A percentile compares a stretch with the other conserved stretches of the same genome.
Conservation (phyloP, 2,113 vertebrate genomes). For the Petroica traversi region DNA sequence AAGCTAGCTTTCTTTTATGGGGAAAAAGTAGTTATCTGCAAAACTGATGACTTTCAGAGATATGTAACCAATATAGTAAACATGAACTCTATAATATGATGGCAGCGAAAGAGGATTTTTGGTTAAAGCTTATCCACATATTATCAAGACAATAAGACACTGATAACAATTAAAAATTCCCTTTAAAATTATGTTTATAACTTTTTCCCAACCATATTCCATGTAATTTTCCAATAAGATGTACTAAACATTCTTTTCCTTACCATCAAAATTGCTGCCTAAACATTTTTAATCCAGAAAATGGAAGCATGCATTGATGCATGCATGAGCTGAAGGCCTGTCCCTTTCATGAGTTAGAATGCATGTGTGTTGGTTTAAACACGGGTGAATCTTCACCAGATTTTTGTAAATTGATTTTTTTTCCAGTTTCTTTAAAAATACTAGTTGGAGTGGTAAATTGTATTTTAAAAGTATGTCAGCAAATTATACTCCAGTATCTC, state of each 20-base stretch:
- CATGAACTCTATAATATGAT: background rate
- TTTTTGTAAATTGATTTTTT: background rate
- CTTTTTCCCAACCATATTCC: background rate
- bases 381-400: background rate
- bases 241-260: background rate
- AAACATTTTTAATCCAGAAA: background rate
- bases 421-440: background rate
- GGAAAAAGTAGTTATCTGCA: background rate
- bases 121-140: background rate
- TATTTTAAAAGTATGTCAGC: background rate
- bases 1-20: background rate
- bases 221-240: background rate
- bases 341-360: background rate
- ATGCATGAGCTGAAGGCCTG: background rate
- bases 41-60: background rate
- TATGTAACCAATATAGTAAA: background rate
- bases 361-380: background rate
- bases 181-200: background rate
- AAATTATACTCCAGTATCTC: background rate
- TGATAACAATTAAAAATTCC: background rate
- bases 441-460: background rate
- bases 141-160: background rate
- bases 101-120: background rate
- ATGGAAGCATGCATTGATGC: background rate
- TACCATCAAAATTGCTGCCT: background rate